These are phyloP conservation scores for Oenanthe oenanthe DNA, from an alignment of 2,113 vertebrate species.

Conservation along the genomic window DNA sequence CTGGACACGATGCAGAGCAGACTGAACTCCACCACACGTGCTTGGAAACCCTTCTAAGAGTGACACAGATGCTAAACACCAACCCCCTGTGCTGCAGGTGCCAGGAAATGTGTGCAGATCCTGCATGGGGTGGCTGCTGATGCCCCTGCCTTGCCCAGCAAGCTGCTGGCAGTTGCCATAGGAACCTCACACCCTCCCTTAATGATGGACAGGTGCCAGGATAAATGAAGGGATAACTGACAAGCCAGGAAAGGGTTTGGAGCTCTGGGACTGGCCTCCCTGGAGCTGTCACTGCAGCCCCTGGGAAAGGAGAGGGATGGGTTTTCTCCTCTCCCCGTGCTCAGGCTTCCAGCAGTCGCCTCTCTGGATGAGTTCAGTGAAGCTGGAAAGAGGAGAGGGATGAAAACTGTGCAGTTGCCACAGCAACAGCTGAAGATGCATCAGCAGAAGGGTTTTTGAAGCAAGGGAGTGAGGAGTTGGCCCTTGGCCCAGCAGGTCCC, in stretches of 20 bases:
- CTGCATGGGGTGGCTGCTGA: background rate
- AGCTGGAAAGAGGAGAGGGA: background rate
- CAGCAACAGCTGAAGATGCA: conserved; percentile 39
- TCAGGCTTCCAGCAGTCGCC: background rate
- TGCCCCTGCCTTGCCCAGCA: background rate
- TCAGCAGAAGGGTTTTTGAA: background rate
- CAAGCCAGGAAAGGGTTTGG: background rate
- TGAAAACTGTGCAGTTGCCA: conserved; percentile 2
- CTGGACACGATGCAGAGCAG: background rate
- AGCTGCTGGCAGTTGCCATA: conserved; percentile 32
- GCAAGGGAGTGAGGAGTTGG: background rate
- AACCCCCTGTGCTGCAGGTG: background rate
- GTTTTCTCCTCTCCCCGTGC: background rate
- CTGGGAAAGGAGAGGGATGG: background rate
- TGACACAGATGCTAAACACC: background rate
- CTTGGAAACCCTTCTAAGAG: background rate
- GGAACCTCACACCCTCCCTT: conserved; percentile 38
- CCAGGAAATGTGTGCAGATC: background rate
- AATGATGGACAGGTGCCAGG: conserved; percentile 60
- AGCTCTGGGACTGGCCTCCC: background rate
- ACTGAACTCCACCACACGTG: background rate
- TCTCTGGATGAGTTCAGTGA: background rate
- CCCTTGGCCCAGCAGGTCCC: background rate
- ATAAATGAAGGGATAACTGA: background rate
- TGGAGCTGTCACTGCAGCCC: background rate